Conservation (phyloP, 2,888 invertebrate genomes). For the Macroteleia sp. region DNA sequence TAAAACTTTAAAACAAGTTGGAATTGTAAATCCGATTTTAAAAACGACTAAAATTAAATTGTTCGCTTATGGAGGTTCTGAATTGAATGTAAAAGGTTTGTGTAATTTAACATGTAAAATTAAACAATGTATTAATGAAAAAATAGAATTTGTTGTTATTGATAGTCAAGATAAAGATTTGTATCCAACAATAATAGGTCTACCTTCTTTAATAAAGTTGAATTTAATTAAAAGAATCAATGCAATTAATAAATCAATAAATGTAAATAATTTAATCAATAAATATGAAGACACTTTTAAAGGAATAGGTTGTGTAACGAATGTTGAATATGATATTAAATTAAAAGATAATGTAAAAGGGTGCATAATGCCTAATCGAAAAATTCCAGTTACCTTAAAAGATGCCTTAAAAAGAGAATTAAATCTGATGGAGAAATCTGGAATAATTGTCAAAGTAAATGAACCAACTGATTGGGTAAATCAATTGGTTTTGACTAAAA, state of each 20-base stretch:
- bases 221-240: constrained; percentile 33
- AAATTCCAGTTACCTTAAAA: constrained; percentile 58
- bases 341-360: constrained; percentile 51
- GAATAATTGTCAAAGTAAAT: constrained; percentile 61
- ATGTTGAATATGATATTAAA: constrained; percentile 65
- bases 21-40: constrained; percentile 3
- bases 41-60: constrained; percentile 10
- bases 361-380: constrained; percentile 8
- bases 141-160: constrained; percentile 4
- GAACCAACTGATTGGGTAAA: constrained; percentile 69
- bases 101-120: constrained; percentile 27
- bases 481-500: constrained; percentile 53
- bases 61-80: constrained; percentile 6
- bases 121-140: neutral
- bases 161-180: neutral
- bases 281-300: constrained; percentile 49
- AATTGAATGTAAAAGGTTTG: constrained; percentile 14
- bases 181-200: constrained; percentile 10
- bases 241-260: neutral
- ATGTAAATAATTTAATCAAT: constrained; percentile 1
- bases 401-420: constrained; percentile 49
- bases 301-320: constrained; percentile 58
- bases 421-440: constrained; percentile 20
- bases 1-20: constrained; percentile 5
- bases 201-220: constrained; percentile 18